Conservation (phyloP, 2,113 vertebrate genomes). For the Dipodomys spectabilis region DNA sequence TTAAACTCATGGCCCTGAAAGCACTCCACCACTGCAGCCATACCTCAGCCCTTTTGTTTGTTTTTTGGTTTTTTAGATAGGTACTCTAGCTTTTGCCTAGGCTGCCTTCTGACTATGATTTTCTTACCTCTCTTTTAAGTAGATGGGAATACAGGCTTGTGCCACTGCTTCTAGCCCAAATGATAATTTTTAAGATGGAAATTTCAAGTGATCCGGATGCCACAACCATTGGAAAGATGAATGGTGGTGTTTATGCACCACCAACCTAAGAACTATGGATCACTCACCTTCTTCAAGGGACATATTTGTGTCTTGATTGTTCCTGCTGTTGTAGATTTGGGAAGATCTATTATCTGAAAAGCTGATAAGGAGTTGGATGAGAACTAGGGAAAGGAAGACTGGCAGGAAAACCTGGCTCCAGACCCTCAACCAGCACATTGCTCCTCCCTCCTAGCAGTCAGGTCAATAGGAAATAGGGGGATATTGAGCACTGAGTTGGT, state of each 20-base stretch:
- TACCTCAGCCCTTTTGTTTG: too few species aligned
- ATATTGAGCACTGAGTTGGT: too few species aligned
- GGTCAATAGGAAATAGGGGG: too few species aligned
- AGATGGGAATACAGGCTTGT: too few species aligned
- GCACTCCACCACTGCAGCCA: too few species aligned
- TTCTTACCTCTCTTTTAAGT: too few species aligned
- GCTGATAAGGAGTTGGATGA: constrained; percentile 59
- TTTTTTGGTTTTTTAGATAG: too few species aligned
- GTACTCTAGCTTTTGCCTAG: too few species aligned
- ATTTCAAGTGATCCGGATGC: not conserved
- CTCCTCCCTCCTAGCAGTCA: not conserved
- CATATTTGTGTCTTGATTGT: not conserved
- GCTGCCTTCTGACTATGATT: too few species aligned
- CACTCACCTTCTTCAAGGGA: not conserved
- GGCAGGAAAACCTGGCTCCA: constrained; percentile 68
- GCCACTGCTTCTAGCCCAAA: too few species aligned
- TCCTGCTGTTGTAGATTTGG: not conserved
- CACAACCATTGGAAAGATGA: not conserved
- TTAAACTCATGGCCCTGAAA: too few species aligned
- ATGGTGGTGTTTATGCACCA: rapidly evolving
- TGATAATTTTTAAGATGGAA: not conserved
- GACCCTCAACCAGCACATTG: not conserved
- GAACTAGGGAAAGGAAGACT: constrained; percentile 61
- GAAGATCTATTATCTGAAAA: constrained; percentile 42
- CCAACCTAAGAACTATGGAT: not conserved